Evolutionary conservation across 2,797 vertebrate genomes (phyloP), one percentile per base, ranked within the genome.

Genomic region (Liparis tanakae): DNA sequence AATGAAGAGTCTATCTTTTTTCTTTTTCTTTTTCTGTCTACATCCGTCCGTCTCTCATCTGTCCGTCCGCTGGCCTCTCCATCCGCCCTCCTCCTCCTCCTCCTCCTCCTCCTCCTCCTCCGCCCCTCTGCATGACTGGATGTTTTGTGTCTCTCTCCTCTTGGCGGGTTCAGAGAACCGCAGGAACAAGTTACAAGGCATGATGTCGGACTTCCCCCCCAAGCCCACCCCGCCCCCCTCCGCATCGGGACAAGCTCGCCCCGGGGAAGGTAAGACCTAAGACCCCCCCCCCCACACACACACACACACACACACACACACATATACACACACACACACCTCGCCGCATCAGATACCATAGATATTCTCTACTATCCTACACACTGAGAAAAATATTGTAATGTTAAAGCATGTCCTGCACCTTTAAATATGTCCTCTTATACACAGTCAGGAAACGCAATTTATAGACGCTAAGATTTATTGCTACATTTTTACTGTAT

Each of bases 181-280:
- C 85, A 94, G 95, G 82, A 96, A 96, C 91, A 96, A 96, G 89
- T 92, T 97, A 74, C 96, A 96, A 92, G 96, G 95, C 41, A 95
- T 96, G 87, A 93, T 97, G 90, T 95, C 96, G 1, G 96, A 97
- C 85, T 96, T 96, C 74, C 93, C 96, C 46, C 89, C 95, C 4
- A 96, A 96, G 92, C 91, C 95, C 36, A 87, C 93, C 2, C 87
- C 94, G 1, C 93, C 95, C 0, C 92, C 95, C 5, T 92, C 95
- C 59, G 91, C 95, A 74, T 90, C 95, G 1, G 94, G 94, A 78
- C 96, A 94, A 87, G 87, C 91, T 82, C 94, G 96, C 59, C 87
- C 95, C 0, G 94, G 93, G 3, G 96, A 97, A 94, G 96, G 96
- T 97, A 93, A 91, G 81, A 78, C 12, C 6, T n/a, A n/a, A n/a